phyloP scores from a whole-genome alignment of 2,113 vertebrate genomes.

The Megaptera novaeangliae region DNA sequence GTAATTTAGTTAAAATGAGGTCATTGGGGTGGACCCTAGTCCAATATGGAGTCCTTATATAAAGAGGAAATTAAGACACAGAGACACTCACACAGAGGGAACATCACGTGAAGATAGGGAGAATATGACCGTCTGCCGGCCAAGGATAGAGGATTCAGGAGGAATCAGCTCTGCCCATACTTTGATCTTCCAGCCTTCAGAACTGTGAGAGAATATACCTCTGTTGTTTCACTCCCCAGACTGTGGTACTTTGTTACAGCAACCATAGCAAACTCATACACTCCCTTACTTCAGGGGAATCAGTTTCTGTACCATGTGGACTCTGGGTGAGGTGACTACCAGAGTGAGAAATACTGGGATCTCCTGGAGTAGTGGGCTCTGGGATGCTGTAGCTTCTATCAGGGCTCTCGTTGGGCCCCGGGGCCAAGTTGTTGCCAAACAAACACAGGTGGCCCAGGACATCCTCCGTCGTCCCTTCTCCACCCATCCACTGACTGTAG shows the following conservation, averaged over 20 bases:
- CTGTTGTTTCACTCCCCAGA: background rate
- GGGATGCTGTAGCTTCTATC: background rate
- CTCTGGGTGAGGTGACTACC: background rate
- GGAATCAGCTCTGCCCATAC: no score
- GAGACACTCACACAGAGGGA: background rate
- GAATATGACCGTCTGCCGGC: background rate
- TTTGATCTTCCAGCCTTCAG: background rate
- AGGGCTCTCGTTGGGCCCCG: accelerated
- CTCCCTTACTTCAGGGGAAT: background rate
- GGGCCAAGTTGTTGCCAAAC: no score
- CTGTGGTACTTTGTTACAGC: background rate
- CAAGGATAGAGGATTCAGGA: background rate
- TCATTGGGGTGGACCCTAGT: background rate
- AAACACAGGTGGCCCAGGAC: background rate
- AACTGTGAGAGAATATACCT: background rate
- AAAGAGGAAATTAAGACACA: background rate
- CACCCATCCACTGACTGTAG: background rate
- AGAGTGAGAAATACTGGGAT: background rate
- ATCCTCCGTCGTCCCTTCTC: accelerated
- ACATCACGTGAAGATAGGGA: background rate
- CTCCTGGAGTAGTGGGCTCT: background rate
- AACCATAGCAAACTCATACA: background rate
- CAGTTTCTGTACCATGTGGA: background rate
- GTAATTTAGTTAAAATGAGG: background rate
- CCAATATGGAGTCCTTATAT: background rate